Percentiles rank a stretch among this genome's conserved stretches.
Evolutionary conservation across 2,113 vertebrate genomes (phyloP).

Genomic region (Brachirus orientalis): DNA sequence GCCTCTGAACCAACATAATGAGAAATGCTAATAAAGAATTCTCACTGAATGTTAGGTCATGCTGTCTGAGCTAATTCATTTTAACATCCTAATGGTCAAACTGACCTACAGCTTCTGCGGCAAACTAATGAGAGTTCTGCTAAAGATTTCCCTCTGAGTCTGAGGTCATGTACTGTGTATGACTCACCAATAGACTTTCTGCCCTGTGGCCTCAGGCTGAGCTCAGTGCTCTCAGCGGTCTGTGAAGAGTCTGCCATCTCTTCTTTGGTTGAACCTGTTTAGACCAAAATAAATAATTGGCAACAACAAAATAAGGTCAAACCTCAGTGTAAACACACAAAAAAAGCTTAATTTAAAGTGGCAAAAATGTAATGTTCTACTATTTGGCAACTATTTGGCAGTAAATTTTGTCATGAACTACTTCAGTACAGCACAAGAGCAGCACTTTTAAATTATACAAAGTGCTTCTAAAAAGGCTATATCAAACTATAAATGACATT

Average conservation of each 20-base stretch:
- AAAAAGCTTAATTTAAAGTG: not conserved
- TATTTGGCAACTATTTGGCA: not conserved
- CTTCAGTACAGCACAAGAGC: not conserved
- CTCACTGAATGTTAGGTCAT: conserved; percentile 33
- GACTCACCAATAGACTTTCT: conserved; percentile 81
- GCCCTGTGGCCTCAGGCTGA: conserved; percentile 73
- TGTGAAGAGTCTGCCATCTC: conserved; percentile 75
- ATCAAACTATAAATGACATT: not conserved
- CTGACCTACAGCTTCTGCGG: conserved; percentile 36
- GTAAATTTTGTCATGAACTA: not conserved
- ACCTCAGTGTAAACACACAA: not conserved
- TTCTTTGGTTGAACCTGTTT: conserved; percentile 78
- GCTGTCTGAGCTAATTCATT: conserved; percentile 44
- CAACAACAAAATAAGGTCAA: not conserved
- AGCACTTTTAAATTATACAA: not conserved
- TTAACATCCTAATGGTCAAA: conserved; percentile 15
- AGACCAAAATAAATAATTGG: not conserved
- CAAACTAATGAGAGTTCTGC: conserved; percentile 25
- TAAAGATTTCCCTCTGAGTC: conserved; percentile 23
- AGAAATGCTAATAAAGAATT: conserved; percentile 31
- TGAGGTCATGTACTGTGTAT: conserved; percentile 16
- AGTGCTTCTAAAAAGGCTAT: not conserved
- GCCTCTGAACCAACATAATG: conserved; percentile 31
- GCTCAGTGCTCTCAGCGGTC: conserved; percentile 69
- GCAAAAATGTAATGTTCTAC: not conserved